These are phyloP conservation scores for Agrochola lychnidis DNA, from an alignment of 2,888 invertebrate species.

Conservation along the genomic window DNA sequence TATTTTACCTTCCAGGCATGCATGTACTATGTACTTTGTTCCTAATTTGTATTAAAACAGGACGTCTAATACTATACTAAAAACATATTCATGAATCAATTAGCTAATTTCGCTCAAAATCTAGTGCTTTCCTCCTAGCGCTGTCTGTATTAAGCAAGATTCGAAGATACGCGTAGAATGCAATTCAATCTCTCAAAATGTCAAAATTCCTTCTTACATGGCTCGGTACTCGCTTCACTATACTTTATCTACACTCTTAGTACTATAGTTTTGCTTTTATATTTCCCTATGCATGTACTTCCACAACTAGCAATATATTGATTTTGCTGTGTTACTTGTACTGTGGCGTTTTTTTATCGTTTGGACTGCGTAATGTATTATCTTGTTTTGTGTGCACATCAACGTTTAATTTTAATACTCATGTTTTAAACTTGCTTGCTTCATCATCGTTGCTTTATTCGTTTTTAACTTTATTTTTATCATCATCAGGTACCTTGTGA, in stretches of 20 bases:
- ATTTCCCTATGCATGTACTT: slow-evolving; percentile 51
- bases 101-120: slow-evolving; percentile 38
- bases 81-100: slow-evolving; percentile 31
- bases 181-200: slow-evolving; percentile 57
- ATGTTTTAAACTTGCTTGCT: slow-evolving; percentile 48
- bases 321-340: slow-evolving; percentile 38
- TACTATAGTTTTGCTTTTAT: slow-evolving; percentile 25
- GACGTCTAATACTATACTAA: slow-evolving; percentile 3
- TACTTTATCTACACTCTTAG: slow-evolving; percentile 25
- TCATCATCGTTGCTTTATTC: slow-evolving; percentile 53
- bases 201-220: neutral
- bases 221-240: slow-evolving; percentile 59
- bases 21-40: slow-evolving; percentile 29
- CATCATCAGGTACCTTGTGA: slow-evolving; percentile 16
- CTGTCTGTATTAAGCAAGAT: neutral
- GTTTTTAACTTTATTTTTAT: slow-evolving; percentile 32
- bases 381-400: slow-evolving; percentile 34
- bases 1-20: slow-evolving; percentile 10
- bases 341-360: slow-evolving; percentile 31
- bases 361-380: slow-evolving; percentile 30
- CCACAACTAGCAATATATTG: slow-evolving; percentile 25
- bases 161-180: slow-evolving; percentile 20
- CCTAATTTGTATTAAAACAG: neutral
- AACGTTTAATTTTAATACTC: slow-evolving; percentile 23
- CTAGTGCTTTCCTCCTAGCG: slow-evolving; percentile 11